These are phyloP conservation scores for Serranus cabrilla DNA, from an alignment of 2,797 vertebrate genomes.

Conservation along the genomic window DNA sequence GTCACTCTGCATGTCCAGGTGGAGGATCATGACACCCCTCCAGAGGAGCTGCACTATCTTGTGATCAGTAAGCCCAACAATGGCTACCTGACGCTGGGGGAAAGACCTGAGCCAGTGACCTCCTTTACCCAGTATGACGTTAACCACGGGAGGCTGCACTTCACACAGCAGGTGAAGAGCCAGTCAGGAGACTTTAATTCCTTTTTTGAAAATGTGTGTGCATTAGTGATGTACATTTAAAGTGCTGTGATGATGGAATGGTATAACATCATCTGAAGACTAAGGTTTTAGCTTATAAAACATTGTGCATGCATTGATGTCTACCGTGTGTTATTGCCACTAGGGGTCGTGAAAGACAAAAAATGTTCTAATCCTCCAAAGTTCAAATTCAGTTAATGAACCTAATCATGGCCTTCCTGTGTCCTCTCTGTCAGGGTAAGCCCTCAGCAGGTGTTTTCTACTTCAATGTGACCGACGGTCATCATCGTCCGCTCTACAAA, in stretches of 20 bases:
- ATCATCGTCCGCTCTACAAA: conserved; percentile 91
- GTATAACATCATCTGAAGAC: not conserved
- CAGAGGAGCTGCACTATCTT: conserved; percentile 90
- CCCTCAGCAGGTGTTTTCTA: conserved; percentile 91
- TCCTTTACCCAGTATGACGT: conserved; percentile 93
- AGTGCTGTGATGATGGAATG: not conserved
- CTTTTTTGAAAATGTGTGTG: not conserved
- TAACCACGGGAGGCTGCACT: conserved; percentile 87
- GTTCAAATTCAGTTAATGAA: not conserved
- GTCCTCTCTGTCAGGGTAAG: conserved; percentile 81
- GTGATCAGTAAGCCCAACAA: conserved; percentile 90
- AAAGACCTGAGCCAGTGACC: conserved; percentile 82
- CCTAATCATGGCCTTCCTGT: not conserved
- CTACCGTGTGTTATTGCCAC: not conserved
- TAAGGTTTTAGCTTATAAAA: not conserved
- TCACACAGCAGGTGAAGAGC: conserved; percentile 86
- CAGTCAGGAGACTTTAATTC: not conserved
- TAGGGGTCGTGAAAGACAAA: not conserved
- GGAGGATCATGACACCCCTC: conserved; percentile 90
- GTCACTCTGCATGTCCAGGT: conserved; percentile 69
- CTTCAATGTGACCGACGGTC: conserved; percentile 93
- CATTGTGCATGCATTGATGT: not conserved
- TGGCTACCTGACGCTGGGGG: conserved; percentile 89
- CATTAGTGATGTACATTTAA: not conserved
- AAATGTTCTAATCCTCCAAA: not conserved